phyloP scores from a whole-genome alignment of 2,797 vertebrate species.

The Pseudochirops corinnae region DNA sequence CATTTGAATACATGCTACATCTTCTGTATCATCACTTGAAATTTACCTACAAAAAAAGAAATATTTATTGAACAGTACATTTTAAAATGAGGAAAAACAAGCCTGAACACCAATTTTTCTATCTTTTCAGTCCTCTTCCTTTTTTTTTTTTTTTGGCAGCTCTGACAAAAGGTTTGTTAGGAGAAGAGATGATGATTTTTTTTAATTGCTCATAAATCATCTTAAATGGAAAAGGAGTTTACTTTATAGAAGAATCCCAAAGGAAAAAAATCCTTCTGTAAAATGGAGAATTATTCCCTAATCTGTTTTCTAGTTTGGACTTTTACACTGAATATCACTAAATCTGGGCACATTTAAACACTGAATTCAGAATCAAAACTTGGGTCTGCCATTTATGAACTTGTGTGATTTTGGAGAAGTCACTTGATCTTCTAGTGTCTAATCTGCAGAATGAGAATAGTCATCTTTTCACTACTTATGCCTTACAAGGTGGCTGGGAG shows the following conservation, averaged over 20 bases:
- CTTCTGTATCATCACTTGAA: constrained; percentile 92
- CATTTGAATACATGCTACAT: constrained; percentile 81
- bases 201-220: constrained; percentile 21
- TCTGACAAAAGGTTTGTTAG: constrained; percentile 32
- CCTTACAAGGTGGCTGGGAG: background rate
- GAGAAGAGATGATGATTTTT: background rate
- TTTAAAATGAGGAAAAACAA: constrained; percentile 55
- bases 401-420: too few relatives aligned
- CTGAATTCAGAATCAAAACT: background rate
- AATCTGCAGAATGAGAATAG: too few relatives aligned
- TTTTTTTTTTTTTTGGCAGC: constrained; percentile 27
- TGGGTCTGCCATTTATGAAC: too few relatives aligned
- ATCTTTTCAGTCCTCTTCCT: constrained; percentile 17
- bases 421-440: too few relatives aligned
- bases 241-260: constrained; percentile 22
- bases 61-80: constrained; percentile 58
- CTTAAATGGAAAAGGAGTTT: constrained; percentile 33
- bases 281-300: constrained; percentile 26
- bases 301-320: constrained; percentile 30
- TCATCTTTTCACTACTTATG: background rate
- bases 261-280: constrained; percentile 7
- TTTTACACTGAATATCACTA: constrained; percentile 49
- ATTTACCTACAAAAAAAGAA: constrained; percentile 86
- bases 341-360: background rate
- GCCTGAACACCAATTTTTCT: constrained; percentile 39